Conservation (phyloP, 1,140 invertebrate species). For the Drosophila leontia region DNA sequence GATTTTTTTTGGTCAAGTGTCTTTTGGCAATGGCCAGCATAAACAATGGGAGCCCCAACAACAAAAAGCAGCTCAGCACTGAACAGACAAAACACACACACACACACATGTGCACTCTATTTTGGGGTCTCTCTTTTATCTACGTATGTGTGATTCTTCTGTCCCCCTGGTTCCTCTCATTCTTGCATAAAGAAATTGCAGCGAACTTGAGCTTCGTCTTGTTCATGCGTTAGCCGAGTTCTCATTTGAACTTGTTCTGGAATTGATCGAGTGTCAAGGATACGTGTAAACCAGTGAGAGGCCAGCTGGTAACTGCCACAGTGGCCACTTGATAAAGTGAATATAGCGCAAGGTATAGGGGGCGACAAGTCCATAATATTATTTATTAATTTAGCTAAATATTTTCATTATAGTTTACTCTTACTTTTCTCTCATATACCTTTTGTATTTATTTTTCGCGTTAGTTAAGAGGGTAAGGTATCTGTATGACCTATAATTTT, state of each 20-base stretch:
- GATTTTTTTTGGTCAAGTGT: slow-evolving; percentile 72
- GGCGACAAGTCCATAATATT: not conserved
- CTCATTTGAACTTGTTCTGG: slow-evolving; percentile 27
- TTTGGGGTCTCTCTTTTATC: slow-evolving; percentile 26
- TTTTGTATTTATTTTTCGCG: not conserved
- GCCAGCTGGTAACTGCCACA: slow-evolving; percentile 2
- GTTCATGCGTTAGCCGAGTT: slow-evolving; percentile 30
- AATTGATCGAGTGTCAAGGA: slow-evolving; percentile 40
- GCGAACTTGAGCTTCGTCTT: slow-evolving; percentile 36
- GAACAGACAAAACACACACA: slow-evolving; percentile 12
- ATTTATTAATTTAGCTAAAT: not conserved
- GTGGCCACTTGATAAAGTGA: not conserved
- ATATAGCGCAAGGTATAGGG: not conserved
- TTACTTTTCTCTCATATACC: not conserved
- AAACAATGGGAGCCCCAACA: slow-evolving; percentile 60
- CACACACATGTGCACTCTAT: slow-evolving; percentile 16
- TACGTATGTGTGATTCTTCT: not conserved
- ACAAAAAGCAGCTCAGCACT: slow-evolving; percentile 8
- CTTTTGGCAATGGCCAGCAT: slow-evolving; percentile 74
- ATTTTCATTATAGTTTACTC: not conserved
- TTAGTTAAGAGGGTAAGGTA: not conserved
- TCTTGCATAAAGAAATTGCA: slow-evolving; percentile 61
- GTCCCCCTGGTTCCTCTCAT: slow-evolving; percentile 12
- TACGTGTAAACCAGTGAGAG: slow-evolving; percentile 21
- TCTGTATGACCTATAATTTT: not conserved